These are phyloP conservation scores for Phycodurus eques DNA, from an alignment of 2,113 vertebrate genomes.

Conservation along the genomic window DNA sequence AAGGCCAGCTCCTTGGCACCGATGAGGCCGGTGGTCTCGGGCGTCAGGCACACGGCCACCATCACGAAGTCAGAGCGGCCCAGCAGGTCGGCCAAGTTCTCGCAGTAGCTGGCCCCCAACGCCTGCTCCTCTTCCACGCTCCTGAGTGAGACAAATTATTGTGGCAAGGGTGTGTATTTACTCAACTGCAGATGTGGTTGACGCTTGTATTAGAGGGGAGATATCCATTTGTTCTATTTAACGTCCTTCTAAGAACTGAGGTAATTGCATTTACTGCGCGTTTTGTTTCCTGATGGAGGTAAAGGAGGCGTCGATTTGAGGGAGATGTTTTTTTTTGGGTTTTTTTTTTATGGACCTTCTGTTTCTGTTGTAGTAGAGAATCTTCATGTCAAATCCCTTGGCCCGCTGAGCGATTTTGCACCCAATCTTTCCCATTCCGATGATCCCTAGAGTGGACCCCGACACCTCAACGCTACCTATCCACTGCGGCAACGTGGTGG, in stretches of 20 bases:
- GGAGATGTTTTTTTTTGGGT: no score
- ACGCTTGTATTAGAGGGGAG: no score
- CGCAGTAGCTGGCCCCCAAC: slow-evolving; percentile 40
- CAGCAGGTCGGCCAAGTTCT: slow-evolving; percentile 53
- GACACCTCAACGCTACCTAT: slow-evolving; percentile 53
- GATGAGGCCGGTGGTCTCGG: slow-evolving; percentile 52
- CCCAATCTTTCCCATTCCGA: slow-evolving; percentile 61
- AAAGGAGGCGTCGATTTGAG: no score
- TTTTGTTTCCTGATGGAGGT: no score
- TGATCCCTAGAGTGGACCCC: slow-evolving; percentile 58
- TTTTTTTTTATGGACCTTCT: slow-evolving; percentile 28
- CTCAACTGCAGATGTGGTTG: no score
- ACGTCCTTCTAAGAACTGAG: no score
- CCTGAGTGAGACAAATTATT: slow-evolving; percentile 15
- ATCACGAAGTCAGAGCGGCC: slow-evolving; percentile 53
- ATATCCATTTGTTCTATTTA: no score
- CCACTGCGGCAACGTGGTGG: not conserved
- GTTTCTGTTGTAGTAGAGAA: slow-evolving; percentile 55
- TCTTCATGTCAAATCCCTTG: slow-evolving; percentile 62
- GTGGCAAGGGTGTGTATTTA: no score
- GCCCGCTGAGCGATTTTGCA: slow-evolving; percentile 51
- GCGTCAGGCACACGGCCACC: slow-evolving; percentile 46
- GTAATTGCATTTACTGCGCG: no score
- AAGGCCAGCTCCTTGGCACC: slow-evolving; percentile 53
- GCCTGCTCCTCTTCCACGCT: slow-evolving; percentile 44